A percentile compares a stretch with the other conserved stretches of the same genome.
Evolutionary conservation across 2,888 invertebrate genomes (phyloP).

Genomic region (Megastigmus dorsalis): DNA sequence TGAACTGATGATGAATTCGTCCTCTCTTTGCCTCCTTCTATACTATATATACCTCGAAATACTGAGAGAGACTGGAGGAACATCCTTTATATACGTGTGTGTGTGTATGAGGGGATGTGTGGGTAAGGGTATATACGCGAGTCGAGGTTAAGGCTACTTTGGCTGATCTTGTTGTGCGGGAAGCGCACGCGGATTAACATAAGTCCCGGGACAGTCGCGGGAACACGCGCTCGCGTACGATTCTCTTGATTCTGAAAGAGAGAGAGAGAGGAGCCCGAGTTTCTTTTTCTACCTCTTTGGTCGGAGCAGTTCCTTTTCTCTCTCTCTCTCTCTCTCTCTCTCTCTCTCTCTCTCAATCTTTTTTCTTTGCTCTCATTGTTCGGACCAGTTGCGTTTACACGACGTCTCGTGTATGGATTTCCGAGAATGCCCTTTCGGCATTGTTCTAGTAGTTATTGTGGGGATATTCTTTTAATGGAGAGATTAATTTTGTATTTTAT

Average conservation of each 20-base stretch:
- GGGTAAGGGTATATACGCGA: not conserved
- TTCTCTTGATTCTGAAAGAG: too few species aligned
- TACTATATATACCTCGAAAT: too few species aligned
- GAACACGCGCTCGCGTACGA: constrained; percentile 41
- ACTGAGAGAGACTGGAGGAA: too few species aligned
- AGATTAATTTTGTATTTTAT: not conserved
- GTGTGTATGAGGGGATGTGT: too few species aligned
- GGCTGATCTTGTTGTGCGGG: not conserved
- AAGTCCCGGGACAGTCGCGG: constrained; percentile 57
- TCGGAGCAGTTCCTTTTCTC: not conserved
- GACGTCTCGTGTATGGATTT: not conserved
- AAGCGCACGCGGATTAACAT: constrained; percentile 59
- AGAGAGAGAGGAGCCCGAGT: too few species aligned
- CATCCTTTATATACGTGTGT: too few species aligned
- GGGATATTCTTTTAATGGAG: not conserved
- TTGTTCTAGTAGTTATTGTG: constrained; percentile 8
- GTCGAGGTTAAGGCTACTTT: not conserved
- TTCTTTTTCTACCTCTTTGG: too few species aligned
- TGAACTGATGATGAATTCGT: constrained; percentile 72
- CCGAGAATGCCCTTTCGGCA: constrained; percentile 11
- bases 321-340: not conserved
- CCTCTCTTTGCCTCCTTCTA: constrained; percentile 51
- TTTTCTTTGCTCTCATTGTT: constrained; percentile 13
- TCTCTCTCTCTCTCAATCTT: not conserved
- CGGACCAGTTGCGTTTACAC: not conserved